Evolutionary conservation across 2,113 vertebrate species (phyloP), one percentile per base, ranked within the genome.

Genomic region (Crotalus tigris): DNA sequence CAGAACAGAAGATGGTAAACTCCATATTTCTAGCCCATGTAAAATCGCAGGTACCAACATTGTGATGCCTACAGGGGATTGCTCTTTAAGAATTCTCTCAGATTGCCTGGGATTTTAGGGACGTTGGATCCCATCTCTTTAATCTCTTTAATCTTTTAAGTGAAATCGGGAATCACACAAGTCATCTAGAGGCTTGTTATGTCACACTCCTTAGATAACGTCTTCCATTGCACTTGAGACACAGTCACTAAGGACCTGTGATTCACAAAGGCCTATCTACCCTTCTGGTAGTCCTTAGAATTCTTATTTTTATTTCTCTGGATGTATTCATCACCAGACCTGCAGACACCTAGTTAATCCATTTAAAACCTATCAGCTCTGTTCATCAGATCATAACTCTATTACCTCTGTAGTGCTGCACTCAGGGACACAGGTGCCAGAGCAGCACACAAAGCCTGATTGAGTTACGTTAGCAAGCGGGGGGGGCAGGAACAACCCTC

Each of bases 371-470:
- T 97, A 97, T 98, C 98, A 97, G 95, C 96, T 97, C 98, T 98
- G 98, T 97, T 98, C 98, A 97, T 98, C 96, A 91, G 97, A 97
- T 98, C 97, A 97, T 98, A 98, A 98, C 98, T 96, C 96, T 97
- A 98, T 98, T 98, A 98, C 97, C 97, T 98, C 93, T 49, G 97
- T 98, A 98, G 97, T 95, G 29, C 96, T 93, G 95, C 94, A 96
- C 97, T 97, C 95, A 98, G 98, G 98, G 98, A 98, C 98, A 98
- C 97, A 97, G 97, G 98, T 98, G 98, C 97, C 98, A 97, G 97
- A 94, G 97, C 97, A 95, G 96, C 92, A 96, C 98, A 97, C 97
- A 97, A 96, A 98, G 96, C 97, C 97, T 97, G 97, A 98, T 97
- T 97, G 97, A 98, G 98, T 97, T 98, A 97, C 97, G 97, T 92